Evolutionary conservation across 2,113 vertebrate genomes (phyloP), one percentile per base, ranked within the genome.

Genomic region (Cricetomys ansorgei): DNA sequence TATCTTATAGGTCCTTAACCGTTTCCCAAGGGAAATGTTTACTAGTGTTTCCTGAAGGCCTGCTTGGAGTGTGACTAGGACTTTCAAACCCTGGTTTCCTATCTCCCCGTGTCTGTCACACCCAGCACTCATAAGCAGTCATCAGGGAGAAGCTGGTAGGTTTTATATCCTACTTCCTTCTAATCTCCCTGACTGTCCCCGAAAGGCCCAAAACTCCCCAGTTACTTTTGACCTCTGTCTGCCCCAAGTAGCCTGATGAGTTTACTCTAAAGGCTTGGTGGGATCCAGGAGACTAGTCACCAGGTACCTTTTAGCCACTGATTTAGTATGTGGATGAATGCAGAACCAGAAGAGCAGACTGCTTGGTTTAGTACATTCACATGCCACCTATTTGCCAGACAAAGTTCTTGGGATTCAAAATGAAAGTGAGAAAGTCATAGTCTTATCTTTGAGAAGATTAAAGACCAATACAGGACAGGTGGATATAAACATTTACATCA

Each of bases 291-390:
- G 72, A 25, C 79, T 89, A 43, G 80, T 92, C 25, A 77, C 62
- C 84, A 43, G 50, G 91, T 75, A 59, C 67, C 31, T 92, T 79
- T 84, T 73, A 93, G 67, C 50, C 12, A 57, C 76, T 88, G 77
- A 67, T 12, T 73, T 92, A 70, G 50, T 23, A 76, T 85, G 45
- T 96, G 40, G 62, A 43, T 92, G 43, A 88, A 93, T 89, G 91
- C 64, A 90, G 92, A 96, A 90, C 65, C 40, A 85, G 89, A 88
- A 92, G 93, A 89, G 45, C 88, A 92, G 91, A 21, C 59, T 34
- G n/a, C 81, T 50, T 81, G 53, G 67, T 59, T 79, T 50, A 59
- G 19, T 94, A 53, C 48, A 17, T 92, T 93, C 53, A n/a, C 62
- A 65, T 88, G 31, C 10, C 13, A 92, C 89, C 72, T 59, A 0